Evolutionary conservation across 2,113 vertebrate species (phyloP).

Genomic region (Heptranchias perlo): DNA sequence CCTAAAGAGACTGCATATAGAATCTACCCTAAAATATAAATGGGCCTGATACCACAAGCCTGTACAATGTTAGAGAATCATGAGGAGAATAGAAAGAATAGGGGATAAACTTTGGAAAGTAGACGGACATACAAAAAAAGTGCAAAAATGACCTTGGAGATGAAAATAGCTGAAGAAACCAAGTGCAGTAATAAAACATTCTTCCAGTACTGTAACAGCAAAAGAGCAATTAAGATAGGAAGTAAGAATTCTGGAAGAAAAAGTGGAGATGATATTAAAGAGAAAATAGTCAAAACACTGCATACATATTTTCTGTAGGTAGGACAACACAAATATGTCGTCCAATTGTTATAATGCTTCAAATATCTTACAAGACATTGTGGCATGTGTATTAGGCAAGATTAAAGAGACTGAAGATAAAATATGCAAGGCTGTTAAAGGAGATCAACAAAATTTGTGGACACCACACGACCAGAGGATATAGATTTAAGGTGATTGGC

Average conservation of each 20-base stretch:
- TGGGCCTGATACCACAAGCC: background rate
- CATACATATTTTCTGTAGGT: background rate
- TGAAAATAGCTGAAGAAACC: background rate
- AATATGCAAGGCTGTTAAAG: background rate
- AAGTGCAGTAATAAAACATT: too few relatives aligned
- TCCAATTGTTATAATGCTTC: background rate
- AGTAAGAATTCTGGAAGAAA: background rate
- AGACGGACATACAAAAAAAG: background rate
- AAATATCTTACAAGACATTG: background rate
- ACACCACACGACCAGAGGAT: too few relatives aligned
- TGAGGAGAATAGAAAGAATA: background rate
- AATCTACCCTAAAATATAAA: background rate
- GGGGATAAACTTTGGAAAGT: background rate
- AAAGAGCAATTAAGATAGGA: background rate
- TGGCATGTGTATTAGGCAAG: background rate
- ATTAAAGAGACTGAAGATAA: background rate
- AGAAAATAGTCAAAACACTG: background rate
- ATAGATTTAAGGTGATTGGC: too few relatives aligned
- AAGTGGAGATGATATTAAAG: background rate
- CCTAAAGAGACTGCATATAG: background rate
- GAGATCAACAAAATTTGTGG: background rate
- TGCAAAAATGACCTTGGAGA: background rate
- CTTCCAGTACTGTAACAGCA: too few relatives aligned
- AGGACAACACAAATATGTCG: background rate
- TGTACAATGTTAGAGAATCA: background rate